These are phyloP conservation scores for Zaprionus ghesquierei DNA, from an alignment of 1,140 invertebrate genomes.

Conservation along the genomic window DNA sequence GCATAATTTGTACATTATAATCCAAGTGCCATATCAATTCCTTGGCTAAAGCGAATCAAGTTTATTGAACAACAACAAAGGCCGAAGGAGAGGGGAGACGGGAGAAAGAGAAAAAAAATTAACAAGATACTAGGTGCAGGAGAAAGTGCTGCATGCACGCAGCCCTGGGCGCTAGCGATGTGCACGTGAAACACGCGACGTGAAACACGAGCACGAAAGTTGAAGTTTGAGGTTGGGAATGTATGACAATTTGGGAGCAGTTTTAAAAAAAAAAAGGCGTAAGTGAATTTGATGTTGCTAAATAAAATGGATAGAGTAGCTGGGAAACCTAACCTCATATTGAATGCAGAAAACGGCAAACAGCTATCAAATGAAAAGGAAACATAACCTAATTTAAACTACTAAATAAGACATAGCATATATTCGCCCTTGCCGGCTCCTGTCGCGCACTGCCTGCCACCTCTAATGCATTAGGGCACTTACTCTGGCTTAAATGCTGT, in stretches of 20 bases:
- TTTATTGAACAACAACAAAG: background rate
- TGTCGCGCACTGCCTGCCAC: slow-evolving; percentile 5
- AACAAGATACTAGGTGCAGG: no score
- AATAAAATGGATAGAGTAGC: no score
- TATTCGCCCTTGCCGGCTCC: no score
- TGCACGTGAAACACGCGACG: background rate
- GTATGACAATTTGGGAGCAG: no score
- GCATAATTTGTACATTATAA: background rate
- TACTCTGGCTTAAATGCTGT: slow-evolving; percentile 36
- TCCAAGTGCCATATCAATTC: background rate
- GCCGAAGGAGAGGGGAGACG: background rate
- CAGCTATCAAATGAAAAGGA: no score
- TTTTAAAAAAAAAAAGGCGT: no score
- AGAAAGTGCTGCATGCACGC: background rate
- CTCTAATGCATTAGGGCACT: slow-evolving; percentile 3
- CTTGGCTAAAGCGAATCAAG: background rate
- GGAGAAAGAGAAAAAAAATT: background rate
- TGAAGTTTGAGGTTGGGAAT: no score
- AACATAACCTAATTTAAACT: no score
- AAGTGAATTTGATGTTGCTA: no score
- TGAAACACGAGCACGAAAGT: background rate
- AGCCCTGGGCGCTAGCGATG: background rate
- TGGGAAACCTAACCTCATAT: no score
- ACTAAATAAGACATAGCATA: no score
- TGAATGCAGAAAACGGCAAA: no score